Base-by-base conservation (phyloP, 2,113 vertebrate species). In the Eclectus roratus region DNA sequence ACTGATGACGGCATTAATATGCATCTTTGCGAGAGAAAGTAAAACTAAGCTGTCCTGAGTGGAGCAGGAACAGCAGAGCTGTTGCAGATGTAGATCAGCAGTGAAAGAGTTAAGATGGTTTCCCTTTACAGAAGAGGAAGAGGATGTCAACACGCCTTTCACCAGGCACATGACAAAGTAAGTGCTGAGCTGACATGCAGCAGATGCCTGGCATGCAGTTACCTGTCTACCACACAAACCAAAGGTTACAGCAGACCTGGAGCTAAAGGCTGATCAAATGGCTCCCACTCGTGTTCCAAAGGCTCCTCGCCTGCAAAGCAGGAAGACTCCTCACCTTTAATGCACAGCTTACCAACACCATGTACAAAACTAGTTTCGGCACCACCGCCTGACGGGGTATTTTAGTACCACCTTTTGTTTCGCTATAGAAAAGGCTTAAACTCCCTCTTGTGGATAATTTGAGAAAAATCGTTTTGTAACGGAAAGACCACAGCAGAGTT, bases 361-460 rank as follows among this genome's bases (percentile, higher is more conserved):
- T 15, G 31, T 7, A 35, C 70, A 28, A 69, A 90, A 65, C 2
- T 63, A 50, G 29, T n/a, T 33, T 12, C 5, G 0, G 69, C 17
- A n/a, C 14, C 76, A 8, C 2, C 3, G 19, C 44, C 21, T 4
- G 8, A 52, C 20, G 50, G 29, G 4, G 2, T 39, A 10, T 66
- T 83, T 46, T 18, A 44, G 14, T 12, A 18, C 46, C 3, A 10
- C 47, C 80, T 93, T 88, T 60, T 65, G 73, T 39, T 65, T 33
- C 69, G 17, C 53, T 46, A 37, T 28, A 84, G 80, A 46, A 86
- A 81, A 96, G 89, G 31, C 63, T 97, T 76, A 94, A 94, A 97
- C 96, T 91, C 96, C 96, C 94, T 92, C 96, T 96, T 77, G 96
- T 87, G 96, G 94, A 28, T 29, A 53, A 72, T 17, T 52, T 9